Evolutionary conservation across 1,140 invertebrate species (phyloP), one percentile per base, ranked within the genome.

Genomic region (Manduca sexta): DNA sequence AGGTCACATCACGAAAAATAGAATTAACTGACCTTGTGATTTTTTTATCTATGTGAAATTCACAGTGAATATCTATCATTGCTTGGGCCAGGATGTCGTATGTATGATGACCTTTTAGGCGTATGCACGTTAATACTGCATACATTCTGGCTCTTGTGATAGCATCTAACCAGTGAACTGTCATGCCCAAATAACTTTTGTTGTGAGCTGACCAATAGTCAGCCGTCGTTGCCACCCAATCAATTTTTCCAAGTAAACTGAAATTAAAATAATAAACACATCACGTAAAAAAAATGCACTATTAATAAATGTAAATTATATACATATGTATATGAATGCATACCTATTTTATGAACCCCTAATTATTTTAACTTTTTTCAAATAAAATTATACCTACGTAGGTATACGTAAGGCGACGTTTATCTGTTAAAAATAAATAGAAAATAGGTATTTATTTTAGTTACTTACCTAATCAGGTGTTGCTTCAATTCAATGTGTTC

Each of bases 401-500:
- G 21, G 21, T 21, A 21, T 21, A 21, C 21, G 21, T 21, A 21
- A 21, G 21, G 21, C 21, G 21, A 26, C 21, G 21, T 26, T 26
- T 26, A 26, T 26, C 21, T 26, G 21, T 26, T 26, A 26, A 26
- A 26, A 26, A 26, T 26, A 26, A 26, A 26, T 26, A 26, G 21
- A 26, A 26, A 26, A 26, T 26, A 0, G 21, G 21, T 44, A 44
- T 12, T 44, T 33, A 44, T 33, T 44, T 33, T 44, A 16, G 42
- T 44, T 44, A 44, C 42, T 31, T 16, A 44, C 42, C 30, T 31
- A 33, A 31, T 44, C 15, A 44, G 30, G 15, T 44, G 30, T 33
- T 44, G 42, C 42, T 44, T 44, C 16, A 41, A 41, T 41, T 21
- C 17, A 33, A 44, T 52, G 42, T 52, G 43, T 45, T 45, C 42